These are phyloP conservation scores for Biston betularia DNA, from an alignment of 2,888 invertebrate genomes.

Conservation along the genomic window DNA sequence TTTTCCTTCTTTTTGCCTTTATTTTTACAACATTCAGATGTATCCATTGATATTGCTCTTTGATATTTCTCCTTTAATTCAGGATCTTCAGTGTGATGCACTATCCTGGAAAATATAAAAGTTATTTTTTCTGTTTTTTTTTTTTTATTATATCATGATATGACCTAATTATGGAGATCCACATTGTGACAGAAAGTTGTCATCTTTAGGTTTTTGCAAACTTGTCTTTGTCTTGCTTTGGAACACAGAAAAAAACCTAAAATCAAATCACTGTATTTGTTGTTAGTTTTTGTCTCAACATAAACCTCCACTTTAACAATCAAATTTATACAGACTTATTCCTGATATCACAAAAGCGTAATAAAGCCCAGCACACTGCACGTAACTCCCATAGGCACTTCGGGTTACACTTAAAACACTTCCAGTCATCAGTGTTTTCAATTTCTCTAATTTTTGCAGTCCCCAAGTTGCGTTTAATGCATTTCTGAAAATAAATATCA, in stretches of 20 bases:
- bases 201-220: no score
- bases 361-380: slow-evolving; percentile 90
- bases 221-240: no score
- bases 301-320: not conserved
- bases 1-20: slow-evolving; percentile 63
- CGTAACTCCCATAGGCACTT: slow-evolving; percentile 88
- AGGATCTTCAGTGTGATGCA: slow-evolving; percentile 72
- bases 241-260: no score
- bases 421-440: slow-evolving; percentile 92
- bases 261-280: no score
- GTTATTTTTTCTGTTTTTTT: not conserved
- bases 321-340: slow-evolving; percentile 74
- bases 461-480: slow-evolving; percentile 91
- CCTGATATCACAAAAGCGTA: slow-evolving; percentile 88
- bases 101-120: slow-evolving; percentile 64
- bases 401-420: slow-evolving; percentile 91
- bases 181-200: no score
- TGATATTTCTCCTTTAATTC: slow-evolving; percentile 69
- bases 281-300: not conserved
- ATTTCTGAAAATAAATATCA: slow-evolving; percentile 86
- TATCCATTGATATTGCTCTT: slow-evolving; percentile 68
- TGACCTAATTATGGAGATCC: no score
- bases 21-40: slow-evolving; percentile 73
- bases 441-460: slow-evolving; percentile 88
- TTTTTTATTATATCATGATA: not conserved